Conservation (phyloP, 2,113 vertebrate genomes). For the Dolichallabes microphthalmus region DNA sequence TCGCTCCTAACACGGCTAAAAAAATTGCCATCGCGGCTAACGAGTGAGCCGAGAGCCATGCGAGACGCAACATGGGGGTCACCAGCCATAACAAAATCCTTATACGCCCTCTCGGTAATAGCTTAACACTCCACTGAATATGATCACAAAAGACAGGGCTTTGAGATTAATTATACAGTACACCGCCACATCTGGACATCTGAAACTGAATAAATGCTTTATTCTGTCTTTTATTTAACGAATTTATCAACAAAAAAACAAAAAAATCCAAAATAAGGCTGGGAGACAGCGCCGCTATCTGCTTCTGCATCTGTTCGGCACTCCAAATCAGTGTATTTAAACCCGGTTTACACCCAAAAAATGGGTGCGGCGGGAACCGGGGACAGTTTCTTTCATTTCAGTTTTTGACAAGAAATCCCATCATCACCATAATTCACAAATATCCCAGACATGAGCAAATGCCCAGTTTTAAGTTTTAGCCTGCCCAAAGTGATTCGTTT, state of each 20-base stretch:
- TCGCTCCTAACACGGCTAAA: slow-evolving; percentile 58
- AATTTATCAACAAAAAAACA: not conserved
- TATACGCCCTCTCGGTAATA: not conserved
- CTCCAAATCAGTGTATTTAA: not conserved
- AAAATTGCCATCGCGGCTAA: slow-evolving; percentile 52
- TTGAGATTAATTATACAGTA: not conserved
- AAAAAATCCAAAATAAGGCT: no score
- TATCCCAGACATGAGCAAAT: not conserved
- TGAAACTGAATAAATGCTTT: not conserved
- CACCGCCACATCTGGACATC: not conserved
- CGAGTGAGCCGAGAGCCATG: slow-evolving; percentile 23
- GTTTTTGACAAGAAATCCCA: not conserved
- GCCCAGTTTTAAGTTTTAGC: not conserved
- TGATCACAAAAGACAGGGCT: not conserved
- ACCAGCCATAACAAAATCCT: slow-evolving; percentile 9
- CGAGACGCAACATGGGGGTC: not conserved
- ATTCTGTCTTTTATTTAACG: not conserved
- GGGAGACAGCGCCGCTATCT: not conserved
- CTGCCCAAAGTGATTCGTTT: not conserved
- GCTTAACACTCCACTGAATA: not conserved
- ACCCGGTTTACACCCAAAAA: not conserved
- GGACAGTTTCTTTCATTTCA: not conserved
- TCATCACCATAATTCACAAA: not conserved
- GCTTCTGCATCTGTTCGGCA: not conserved
- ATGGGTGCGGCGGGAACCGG: not conserved